Evolutionary conservation across 2,888 invertebrate genomes (phyloP).

Genomic region (Parasteatoda lunata): DNA sequence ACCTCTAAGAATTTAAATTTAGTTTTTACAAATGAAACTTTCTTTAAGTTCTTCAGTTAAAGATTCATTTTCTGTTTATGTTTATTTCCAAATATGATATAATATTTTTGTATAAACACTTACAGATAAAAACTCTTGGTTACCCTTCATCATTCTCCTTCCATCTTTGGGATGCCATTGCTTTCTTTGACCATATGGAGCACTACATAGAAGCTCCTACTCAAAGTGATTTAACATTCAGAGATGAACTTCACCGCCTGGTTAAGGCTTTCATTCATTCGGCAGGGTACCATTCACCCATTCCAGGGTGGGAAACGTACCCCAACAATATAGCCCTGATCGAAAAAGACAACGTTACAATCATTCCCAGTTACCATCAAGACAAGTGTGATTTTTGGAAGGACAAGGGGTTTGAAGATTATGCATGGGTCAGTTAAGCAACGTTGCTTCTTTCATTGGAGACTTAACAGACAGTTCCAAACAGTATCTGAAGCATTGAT

Average conservation of each 20-base stretch:
- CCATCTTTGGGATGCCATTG: constrained; percentile 72
- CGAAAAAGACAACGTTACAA: constrained; percentile 60
- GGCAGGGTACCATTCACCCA: constrained; percentile 67
- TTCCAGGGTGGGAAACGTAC: constrained; percentile 69
- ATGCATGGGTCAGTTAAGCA: constrained; percentile 71
- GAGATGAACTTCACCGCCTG: constrained; percentile 71
- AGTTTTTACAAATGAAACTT: neutral
- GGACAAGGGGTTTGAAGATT: constrained; percentile 71
- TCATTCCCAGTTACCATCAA: constrained; percentile 70
- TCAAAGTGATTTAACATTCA: constrained; percentile 70
- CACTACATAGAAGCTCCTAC: constrained; percentile 70
- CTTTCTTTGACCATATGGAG: constrained; percentile 72
- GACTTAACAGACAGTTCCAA: too few species aligned
- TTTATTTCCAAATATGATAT: neutral
- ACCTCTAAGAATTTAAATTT: too few species aligned
- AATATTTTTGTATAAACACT: neutral
- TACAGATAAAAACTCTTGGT: constrained; percentile 62
- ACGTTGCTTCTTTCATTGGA: too few species aligned
- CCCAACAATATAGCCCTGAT: constrained; percentile 71
- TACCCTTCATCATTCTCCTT: constrained; percentile 70
- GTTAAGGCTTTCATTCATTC: constrained; percentile 71
- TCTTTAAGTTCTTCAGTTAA: neutral
- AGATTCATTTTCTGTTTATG: neutral
- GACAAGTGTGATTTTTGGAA: constrained; percentile 72
- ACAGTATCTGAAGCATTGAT: too few species aligned